Percentiles rank a stretch among this genome's conserved stretches.
These are phyloP conservation scores for Xylota sylvarum DNA, from an alignment of 2,888 invertebrate genomes.

Conservation along the genomic window DNA sequence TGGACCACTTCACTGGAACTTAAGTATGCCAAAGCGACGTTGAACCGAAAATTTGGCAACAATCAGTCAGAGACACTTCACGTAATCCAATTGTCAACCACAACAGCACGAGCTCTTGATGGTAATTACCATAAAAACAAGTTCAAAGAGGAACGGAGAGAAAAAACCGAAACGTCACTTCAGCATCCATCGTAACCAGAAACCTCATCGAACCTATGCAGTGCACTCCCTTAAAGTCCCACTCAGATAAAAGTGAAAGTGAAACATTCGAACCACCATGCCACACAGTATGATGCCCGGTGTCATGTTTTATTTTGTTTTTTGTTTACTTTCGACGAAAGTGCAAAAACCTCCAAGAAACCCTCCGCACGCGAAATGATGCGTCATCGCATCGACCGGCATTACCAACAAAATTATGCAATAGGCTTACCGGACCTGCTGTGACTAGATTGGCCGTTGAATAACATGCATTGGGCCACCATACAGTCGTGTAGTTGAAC, in stretches of 20 bases:
- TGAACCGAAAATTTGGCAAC: slow-evolving; percentile 21
- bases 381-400: slow-evolving; percentile 65
- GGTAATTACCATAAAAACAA: slow-evolving; percentile 16
- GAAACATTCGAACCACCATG: background rate
- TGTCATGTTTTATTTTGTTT: slow-evolving; percentile 1
- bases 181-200: slow-evolving; percentile 27
- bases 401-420: slow-evolving; percentile 68
- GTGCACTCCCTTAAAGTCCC: slow-evolving; percentile 39
- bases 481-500: slow-evolving; percentile 48
- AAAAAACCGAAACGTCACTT: slow-evolving; percentile 18
- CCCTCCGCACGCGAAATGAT: slow-evolving; percentile 44
- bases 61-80: background rate
- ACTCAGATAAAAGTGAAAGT: slow-evolving; percentile 67
- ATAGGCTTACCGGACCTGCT: slow-evolving; percentile 49
- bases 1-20: background rate
- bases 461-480: slow-evolving; percentile 46
- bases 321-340: slow-evolving; percentile 43
- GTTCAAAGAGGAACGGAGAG: background rate
- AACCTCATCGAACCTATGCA: background rate
- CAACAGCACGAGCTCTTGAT: slow-evolving; percentile 33
- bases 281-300: background rate
- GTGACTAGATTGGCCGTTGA: slow-evolving; percentile 48
- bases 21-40: background rate
- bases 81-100: slow-evolving; percentile 35
- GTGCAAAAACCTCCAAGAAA: slow-evolving; percentile 68